Evolutionary conservation across 2,113 vertebrate species (phyloP).

Genomic region (Chlamydotis undulata): DNA sequence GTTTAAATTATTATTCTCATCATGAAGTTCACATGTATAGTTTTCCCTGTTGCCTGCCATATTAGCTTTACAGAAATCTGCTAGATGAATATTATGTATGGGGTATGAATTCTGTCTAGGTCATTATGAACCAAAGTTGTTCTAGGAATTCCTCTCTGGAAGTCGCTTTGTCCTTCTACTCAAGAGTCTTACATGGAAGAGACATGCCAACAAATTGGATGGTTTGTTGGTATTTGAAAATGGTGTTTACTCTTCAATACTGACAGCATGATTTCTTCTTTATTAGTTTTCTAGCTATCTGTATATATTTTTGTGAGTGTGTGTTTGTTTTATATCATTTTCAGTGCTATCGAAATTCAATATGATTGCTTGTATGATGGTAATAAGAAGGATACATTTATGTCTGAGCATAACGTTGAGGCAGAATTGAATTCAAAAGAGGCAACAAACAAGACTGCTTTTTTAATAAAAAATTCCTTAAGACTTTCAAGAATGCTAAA

Average conservation of each 20-base stretch:
- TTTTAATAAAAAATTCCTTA: constrained; percentile 25
- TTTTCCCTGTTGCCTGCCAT: constrained; percentile 14
- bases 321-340: constrained; percentile 16
- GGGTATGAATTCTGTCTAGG: constrained; percentile 27
- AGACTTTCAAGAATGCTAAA: constrained; percentile 5
- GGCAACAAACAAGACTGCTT: not conserved
- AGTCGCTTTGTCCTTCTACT: not conserved
- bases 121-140: constrained; percentile 65
- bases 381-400: not conserved
- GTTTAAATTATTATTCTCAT: constrained; percentile 50
- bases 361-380: not conserved
- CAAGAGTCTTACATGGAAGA: not conserved
- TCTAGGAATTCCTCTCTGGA: not conserved
- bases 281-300: not conserved
- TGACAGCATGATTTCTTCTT: not conserved
- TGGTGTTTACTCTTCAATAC: not conserved
- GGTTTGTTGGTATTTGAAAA: constrained; percentile 5
- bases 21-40: not conserved
- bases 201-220: not conserved
- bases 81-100: not conserved
- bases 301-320: not conserved
- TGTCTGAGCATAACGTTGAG: not conserved
- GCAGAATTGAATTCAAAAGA: not conserved
- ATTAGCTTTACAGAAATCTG: constrained; percentile 30
- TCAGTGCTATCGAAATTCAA: not conserved